Percentiles rank a stretch among this genome's conserved stretches.
Evolutionary conservation across 1,140 invertebrate species (phyloP).

Genomic region (Micrasema longulum): DNA sequence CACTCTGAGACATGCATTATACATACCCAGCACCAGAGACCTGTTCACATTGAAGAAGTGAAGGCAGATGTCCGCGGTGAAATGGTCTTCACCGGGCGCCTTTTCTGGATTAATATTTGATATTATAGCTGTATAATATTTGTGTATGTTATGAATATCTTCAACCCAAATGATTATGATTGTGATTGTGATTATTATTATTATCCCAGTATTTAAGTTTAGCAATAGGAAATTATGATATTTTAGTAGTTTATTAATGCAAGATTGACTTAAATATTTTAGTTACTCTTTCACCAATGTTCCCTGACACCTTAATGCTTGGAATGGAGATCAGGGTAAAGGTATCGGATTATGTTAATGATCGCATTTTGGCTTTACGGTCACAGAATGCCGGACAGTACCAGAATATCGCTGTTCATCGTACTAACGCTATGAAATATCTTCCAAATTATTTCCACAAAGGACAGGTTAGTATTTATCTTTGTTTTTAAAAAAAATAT

Average conservation of each 20-base stretch:
- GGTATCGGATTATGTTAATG: slow-evolving; percentile 97
- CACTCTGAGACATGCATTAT: no score
- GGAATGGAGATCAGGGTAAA: slow-evolving; percentile 99
- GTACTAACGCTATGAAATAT: slow-evolving; percentile 99
- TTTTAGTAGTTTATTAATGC: background rate
- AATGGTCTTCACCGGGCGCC: no score
- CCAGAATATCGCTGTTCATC: slow-evolving; percentile 94
- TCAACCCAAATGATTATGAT: no score
- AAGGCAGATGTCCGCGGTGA: no score
- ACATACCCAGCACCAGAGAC: no score
- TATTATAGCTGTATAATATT: no score
- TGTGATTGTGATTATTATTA: background rate
- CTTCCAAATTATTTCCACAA: slow-evolving; percentile 97
- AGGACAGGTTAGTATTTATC: slow-evolving; percentile 77
- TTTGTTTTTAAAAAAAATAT: no score
- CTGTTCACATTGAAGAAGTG: no score
- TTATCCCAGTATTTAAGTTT: background rate
- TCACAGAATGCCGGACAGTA: slow-evolving; percentile 81
- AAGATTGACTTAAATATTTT: slow-evolving; percentile 79
- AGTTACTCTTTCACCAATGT: slow-evolving; percentile 92
- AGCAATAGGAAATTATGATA: background rate
- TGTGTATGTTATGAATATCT: no score
- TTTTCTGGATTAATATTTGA: no score
- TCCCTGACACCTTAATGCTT: slow-evolving; percentile 89
- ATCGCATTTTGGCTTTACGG: slow-evolving; percentile 91